phyloP scores from a whole-genome alignment of 2,888 invertebrate species.

The Drosophila nigricruria region DNA sequence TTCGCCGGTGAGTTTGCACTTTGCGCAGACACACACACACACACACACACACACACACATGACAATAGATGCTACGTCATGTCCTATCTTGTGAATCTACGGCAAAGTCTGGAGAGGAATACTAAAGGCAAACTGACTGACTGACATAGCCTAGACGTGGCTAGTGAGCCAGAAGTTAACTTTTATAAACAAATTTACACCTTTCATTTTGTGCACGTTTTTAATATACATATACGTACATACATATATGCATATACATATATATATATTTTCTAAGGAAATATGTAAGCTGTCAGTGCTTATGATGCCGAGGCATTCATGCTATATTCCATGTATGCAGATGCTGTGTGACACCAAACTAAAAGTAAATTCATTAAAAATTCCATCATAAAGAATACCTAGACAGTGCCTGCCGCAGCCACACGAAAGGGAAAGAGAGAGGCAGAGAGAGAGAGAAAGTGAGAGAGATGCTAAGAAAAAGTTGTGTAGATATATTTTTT shows the following conservation, averaged over 20 bases:
- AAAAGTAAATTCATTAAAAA: conserved; percentile 80
- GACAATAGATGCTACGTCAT: conserved; percentile 55
- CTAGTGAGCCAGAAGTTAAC: conserved; percentile 57
- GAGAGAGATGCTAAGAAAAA: conserved; percentile 27
- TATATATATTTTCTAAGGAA: conserved; percentile 55
- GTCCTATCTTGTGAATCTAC: conserved; percentile 46
- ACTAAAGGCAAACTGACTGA: background rate
- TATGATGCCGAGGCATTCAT: conserved; percentile 43
- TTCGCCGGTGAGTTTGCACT: conserved; percentile 8
- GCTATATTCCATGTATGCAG: conserved; percentile 45
- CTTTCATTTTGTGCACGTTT: conserved; percentile 74
- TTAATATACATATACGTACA: conserved; percentile 41
- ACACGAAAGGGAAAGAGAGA: conserved; percentile 11
- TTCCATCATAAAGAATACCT: conserved; percentile 76
- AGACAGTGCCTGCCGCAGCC: conserved; percentile 41
- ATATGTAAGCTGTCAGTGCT: conserved; percentile 61
- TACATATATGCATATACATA: background rate
- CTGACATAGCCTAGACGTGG: conserved; percentile 24
- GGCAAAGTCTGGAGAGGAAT: conserved; percentile 16
- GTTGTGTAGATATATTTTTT: conserved; percentile 54
- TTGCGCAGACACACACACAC: background rate
- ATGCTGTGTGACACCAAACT: conserved; percentile 73
- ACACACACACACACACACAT: conserved; percentile 42
- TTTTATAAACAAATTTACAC: conserved; percentile 77
- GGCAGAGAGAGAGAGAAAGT: background rate